phyloP scores from a whole-genome alignment of 2,113 vertebrate genomes.

The Miniopterus natalensis region DNA sequence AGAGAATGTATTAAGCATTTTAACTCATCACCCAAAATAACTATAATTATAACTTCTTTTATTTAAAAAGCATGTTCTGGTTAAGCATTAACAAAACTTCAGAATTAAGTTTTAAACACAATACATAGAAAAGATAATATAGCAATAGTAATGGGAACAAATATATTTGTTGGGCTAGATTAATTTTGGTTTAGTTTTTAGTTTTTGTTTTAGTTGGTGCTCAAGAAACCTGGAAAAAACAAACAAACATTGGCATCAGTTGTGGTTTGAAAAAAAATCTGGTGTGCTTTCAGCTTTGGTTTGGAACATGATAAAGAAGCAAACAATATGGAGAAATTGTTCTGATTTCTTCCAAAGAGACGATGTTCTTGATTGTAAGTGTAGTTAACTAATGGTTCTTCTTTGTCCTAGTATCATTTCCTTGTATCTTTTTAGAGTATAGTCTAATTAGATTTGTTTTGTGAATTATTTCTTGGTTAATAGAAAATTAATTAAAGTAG shows the following conservation, averaged over 20 bases:
- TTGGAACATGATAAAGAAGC: not conserved
- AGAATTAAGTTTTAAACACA: constrained; percentile 12
- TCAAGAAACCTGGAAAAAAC: not conserved
- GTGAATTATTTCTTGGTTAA: not conserved
- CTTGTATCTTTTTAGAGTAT: not conserved
- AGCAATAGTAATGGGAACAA: not conserved
- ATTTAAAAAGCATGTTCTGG: not conserved
- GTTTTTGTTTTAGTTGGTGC: not conserved
- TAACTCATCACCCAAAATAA: not conserved
- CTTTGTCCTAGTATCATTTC: not conserved
- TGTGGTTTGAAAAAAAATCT: not conserved
- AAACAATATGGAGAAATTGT: not conserved
- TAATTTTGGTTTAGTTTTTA: not conserved
- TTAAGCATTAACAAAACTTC: not conserved
- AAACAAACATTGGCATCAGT: not conserved
- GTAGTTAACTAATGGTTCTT: not conserved
- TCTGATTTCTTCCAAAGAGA: not conserved
- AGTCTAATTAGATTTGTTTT: not conserved
- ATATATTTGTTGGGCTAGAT: not conserved
- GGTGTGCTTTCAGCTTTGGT: not conserved
- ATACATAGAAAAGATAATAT: not conserved
- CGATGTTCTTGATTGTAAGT: not conserved
- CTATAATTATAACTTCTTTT: constrained; percentile 1
- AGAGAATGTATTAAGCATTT: constrained; percentile 55
- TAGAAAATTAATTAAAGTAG: constrained; percentile 26